These are phyloP conservation scores for Danaus plexippus DNA, from an alignment of 1,140 invertebrate genomes.

Conservation along the genomic window DNA sequence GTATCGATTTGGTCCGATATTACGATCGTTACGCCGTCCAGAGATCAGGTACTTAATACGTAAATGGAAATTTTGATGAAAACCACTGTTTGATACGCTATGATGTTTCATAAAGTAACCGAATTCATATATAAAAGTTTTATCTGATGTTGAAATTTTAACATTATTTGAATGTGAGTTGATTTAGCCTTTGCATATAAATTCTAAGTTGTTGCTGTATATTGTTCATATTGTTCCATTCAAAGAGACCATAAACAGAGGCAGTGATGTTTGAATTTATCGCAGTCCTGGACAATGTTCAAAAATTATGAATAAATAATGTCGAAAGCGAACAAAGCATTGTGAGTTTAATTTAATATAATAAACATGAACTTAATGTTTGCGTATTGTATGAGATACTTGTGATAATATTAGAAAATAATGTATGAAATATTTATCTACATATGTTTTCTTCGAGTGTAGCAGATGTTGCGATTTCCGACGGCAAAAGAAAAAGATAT, in stretches of 20 bases:
- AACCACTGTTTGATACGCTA: conserved; percentile 9
- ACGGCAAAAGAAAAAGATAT: conserved; percentile 51
- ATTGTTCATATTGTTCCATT: conserved; percentile 23
- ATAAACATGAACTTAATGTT: conserved; percentile 9
- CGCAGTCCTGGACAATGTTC: conserved; percentile 12
- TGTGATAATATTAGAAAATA: too few relatives aligned
- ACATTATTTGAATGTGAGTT: too few relatives aligned
- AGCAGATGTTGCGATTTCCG: conserved; percentile 62
- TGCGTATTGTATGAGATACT: conserved; percentile 3
- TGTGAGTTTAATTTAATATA: conserved; percentile 1
- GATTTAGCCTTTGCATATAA: too few relatives aligned
- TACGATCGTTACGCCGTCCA: conserved; percentile 15
- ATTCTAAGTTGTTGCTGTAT: too few relatives aligned
- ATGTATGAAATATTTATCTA: conserved; percentile 6
- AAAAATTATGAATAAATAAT: conserved; percentile 2
- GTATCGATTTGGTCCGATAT: conserved; percentile 11
- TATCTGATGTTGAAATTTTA: too few relatives aligned
- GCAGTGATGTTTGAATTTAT: conserved; percentile 40
- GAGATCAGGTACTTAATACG: conserved; percentile 15
- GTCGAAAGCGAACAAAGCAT: conserved; percentile 1
- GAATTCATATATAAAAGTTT: too few relatives aligned
- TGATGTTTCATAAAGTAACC: conserved; percentile 5
- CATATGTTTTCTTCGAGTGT: conserved; percentile 35
- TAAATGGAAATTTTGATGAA: conserved; percentile 14
- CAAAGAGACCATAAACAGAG: conserved; percentile 30